A percentile compares a stretch with the other conserved stretches of the same genome.
Conservation (phyloP, 2,888 invertebrate species). For the Anagyrus pseudococci region DNA sequence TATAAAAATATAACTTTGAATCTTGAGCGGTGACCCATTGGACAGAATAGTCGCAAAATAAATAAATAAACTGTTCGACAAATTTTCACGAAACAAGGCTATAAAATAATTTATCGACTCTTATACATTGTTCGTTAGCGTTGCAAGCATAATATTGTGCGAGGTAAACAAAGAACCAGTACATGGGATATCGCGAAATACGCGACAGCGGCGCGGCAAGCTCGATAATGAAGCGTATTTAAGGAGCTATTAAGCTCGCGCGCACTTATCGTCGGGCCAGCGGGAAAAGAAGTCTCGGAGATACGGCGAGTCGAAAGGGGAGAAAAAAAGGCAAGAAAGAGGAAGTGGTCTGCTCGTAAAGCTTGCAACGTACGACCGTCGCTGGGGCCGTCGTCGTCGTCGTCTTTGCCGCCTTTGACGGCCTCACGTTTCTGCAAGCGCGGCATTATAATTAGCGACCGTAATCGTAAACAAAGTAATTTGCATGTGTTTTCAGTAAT, state of each 20-base stretch:
- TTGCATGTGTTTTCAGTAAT: conserved; percentile 56
- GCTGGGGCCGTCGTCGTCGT: conserved; percentile 32
- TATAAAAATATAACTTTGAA: no score
- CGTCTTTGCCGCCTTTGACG: conserved; percentile 43
- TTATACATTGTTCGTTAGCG: no score
- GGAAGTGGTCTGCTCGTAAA: conserved; percentile 49
- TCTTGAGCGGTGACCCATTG: no score
- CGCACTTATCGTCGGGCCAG: conserved; percentile 14
- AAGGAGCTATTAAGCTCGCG: conserved; percentile 22
- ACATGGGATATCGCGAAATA: no score
- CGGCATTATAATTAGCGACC: conserved; percentile 54
- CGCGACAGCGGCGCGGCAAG: no score
- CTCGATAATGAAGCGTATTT: conserved; percentile 35
- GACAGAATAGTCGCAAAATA: no score
- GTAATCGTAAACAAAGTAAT: conserved; percentile 56
- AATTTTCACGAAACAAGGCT: no score
- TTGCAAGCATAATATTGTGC: no score
- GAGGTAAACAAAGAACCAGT: no score
- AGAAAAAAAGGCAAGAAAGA: background rate
- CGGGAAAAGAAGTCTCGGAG: background rate
- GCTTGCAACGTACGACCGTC: conserved; percentile 48
- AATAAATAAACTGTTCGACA: no score
- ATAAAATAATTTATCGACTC: no score
- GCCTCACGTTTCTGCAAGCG: conserved; percentile 55
- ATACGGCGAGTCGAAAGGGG: background rate